These are phyloP conservation scores for Zygaena filipendulae DNA, from an alignment of 2,888 invertebrate genomes.

Conservation along the genomic window DNA sequence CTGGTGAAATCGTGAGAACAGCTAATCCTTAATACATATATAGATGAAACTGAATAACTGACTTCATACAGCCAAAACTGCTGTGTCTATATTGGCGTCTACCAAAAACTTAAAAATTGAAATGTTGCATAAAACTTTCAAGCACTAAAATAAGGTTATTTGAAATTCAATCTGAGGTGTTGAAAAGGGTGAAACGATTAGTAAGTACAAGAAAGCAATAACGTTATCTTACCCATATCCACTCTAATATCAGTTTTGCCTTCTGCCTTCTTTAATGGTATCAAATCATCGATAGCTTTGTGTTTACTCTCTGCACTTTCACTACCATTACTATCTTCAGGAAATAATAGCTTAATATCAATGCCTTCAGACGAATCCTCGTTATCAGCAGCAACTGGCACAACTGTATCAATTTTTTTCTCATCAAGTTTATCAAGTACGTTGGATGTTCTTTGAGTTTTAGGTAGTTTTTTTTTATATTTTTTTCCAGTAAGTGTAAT, in stretches of 20 bases:
- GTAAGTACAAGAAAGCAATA: too few species aligned
- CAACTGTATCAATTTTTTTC: constrained; percentile 11
- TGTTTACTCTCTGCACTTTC: constrained; percentile 24
- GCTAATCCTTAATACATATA: too few species aligned
- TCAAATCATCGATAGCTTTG: constrained; percentile 24
- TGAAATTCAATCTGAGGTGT: too few species aligned
- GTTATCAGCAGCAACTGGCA: constrained; percentile 14
- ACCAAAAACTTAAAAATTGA: too few species aligned
- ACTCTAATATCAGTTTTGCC: constrained; percentile 36
- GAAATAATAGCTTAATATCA: constrained; percentile 43
- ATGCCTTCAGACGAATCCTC: constrained; percentile 40
- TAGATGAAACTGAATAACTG: too few species aligned
- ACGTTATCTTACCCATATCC: constrained; percentile 25
- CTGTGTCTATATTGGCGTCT: too few species aligned
- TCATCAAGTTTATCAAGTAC: constrained; percentile 12
- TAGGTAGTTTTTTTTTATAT: constrained; percentile 6
- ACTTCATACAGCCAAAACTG: too few species aligned
- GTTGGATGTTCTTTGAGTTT: constrained; percentile 10
- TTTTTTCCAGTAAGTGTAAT: constrained; percentile 28
- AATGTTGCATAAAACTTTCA: too few species aligned
- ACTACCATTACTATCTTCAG: constrained; percentile 46
- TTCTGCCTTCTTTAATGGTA: constrained; percentile 36
- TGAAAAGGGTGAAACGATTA: too few species aligned
- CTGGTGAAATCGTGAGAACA: too few species aligned
- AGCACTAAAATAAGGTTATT: too few species aligned